A percentile compares a stretch with the other conserved stretches of the same genome.
phyloP scores from a whole-genome alignment of 2,888 invertebrate genomes.

The Chelonus formosanus region DNA sequence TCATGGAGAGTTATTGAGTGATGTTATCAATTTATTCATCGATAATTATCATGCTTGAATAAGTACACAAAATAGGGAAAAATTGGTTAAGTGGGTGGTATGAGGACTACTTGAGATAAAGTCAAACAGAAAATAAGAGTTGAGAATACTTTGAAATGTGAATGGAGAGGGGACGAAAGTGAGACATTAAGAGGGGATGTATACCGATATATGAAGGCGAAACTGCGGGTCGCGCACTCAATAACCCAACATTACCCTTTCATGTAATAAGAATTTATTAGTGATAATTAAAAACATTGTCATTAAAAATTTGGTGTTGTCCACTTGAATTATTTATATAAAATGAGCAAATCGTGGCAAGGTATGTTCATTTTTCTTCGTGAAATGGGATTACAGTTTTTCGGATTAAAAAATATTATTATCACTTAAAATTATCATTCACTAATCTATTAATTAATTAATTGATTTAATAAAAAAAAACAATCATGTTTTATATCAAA shows the following conservation, averaged over 20 bases:
- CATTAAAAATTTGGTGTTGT: constrained; percentile 23
- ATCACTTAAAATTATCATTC: no score
- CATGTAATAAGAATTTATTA: no score
- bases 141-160: constrained; percentile 35
- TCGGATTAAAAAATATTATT: no score
- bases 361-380: constrained; percentile 49
- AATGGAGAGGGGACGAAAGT: constrained; percentile 36
- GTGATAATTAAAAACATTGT: neutral
- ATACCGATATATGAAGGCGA: constrained; percentile 63
- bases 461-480: no score
- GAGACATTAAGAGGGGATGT: constrained; percentile 45
- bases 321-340: constrained; percentile 25
- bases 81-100: neutral
- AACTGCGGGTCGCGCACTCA: constrained; percentile 59
- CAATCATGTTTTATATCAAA: no score
- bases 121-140: constrained; percentile 18
- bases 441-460: no score
- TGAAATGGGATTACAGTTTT: constrained; percentile 27
- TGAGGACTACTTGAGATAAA: neutral
- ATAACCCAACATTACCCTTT: constrained; percentile 54
- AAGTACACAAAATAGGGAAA: no score
- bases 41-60: no score
- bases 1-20: no score
- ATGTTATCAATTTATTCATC: no score
- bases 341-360: constrained; percentile 58